Base-by-base conservation (phyloP, 2,888 invertebrate genomes). In the Euplagia quadripunctaria region DNA sequence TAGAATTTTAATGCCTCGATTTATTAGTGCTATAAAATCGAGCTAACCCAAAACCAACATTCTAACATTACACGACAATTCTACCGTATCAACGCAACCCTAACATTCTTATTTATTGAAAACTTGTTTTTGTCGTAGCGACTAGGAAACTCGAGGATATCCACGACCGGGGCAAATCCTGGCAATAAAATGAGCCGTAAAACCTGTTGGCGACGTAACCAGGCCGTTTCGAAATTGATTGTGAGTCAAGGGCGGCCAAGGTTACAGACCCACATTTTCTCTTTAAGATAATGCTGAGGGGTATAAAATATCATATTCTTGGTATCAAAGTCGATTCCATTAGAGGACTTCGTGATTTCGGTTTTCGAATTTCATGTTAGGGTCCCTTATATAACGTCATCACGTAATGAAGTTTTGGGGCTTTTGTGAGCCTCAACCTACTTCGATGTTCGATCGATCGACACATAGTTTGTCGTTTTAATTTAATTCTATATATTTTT, bases 141-240 rank as follows among this genome's bases (percentile, higher is more conserved):
- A 81, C 84, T 81, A 78, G 82, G 86, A 85, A 88, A 86, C 87
- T 87, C 87, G 70, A 75, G 76, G 76, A 78, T 77, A 75, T 79
- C 83, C 77, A 73, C 71, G 87, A 88, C 85, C 87, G 86, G 85
- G 79, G 78, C 78, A 85, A 86, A 87, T 85, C 88, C 83, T 78
- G 85, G 84, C 85, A 87, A 90, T 94, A 93, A 93, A 94, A 88
- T 82, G 80, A 79, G 83, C 82, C 90, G 87, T 93, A 92, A 93
- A 93, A 93, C 92, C 91, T 92, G 91, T 91, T 90, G 91, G 91
- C 87, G 90, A 89, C 89, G 84, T 84, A 88, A 83, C 80, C 80
- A 77, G 78, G 72, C 78, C 79, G 81, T 68, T 74, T 65, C 72
- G 75, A 72, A 86, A 88, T 87, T 88, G 89, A 88, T 89, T 88